Evolutionary conservation across 2,888 invertebrate species (phyloP).

Genomic region (Cylloceria caligata): DNA sequence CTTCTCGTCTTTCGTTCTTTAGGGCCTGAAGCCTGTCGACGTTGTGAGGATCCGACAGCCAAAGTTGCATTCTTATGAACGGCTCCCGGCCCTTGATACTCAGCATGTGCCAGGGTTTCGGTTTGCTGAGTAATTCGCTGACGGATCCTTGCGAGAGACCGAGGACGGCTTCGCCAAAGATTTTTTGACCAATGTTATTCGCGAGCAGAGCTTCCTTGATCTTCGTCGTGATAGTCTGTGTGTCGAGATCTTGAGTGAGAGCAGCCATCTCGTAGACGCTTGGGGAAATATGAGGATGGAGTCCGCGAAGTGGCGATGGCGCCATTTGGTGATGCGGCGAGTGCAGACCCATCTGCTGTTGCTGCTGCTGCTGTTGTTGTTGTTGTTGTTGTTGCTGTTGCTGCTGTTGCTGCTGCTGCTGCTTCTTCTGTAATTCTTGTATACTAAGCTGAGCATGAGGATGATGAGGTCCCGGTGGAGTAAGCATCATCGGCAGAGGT

Average conservation of each 20-base stretch:
- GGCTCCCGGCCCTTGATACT: conserved; percentile 99
- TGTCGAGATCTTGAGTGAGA: conserved; percentile 97
- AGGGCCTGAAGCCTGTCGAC: conserved; percentile 96
- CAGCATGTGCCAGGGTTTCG: conserved; percentile 99
- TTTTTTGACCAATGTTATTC: conserved; percentile 99
- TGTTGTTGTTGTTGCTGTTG: conserved; percentile 81
- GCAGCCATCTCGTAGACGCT: conserved; percentile 99
- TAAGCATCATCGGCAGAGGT: conserved; percentile 89
- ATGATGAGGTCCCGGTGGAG: conserved; percentile 91
- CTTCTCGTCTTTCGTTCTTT: conserved; percentile 96
- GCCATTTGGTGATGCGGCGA: conserved; percentile 88
- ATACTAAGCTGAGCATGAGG: conserved; percentile 89
- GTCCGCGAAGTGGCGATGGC: conserved; percentile 88
- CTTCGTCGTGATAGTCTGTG: conserved; percentile 97
- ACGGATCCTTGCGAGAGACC: conserved; percentile 98
- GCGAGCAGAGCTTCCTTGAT: conserved; percentile 98
- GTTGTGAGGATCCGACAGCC: conserved; percentile 98
- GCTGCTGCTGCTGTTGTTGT: conserved; percentile 85
- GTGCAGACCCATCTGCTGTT: conserved; percentile 86
- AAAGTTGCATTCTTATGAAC: conserved; percentile 98
- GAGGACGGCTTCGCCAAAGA: conserved; percentile 98
- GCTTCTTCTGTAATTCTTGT: conserved; percentile 87
- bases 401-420: conserved; percentile 86
- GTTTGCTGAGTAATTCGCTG: conserved; percentile 98
- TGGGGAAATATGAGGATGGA: conserved; percentile 95